Conservation (phyloP, 2,888 invertebrate genomes). For the Cenopis cana region DNA sequence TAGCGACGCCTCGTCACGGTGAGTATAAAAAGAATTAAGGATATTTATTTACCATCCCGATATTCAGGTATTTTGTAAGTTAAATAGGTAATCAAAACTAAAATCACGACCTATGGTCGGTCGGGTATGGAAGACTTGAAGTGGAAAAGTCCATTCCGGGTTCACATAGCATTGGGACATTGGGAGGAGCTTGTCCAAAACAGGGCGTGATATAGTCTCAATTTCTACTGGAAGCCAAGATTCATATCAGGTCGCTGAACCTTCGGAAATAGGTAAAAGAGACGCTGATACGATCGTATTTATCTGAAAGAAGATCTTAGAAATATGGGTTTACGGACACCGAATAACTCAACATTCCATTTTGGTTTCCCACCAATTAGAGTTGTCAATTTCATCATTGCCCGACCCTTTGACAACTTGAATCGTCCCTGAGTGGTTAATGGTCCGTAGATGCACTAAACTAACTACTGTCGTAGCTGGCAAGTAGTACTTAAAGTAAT, state of each 20-base stretch:
- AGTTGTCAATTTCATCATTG: slow-evolving; percentile 24
- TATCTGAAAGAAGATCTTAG: not conserved
- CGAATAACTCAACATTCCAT: not conserved
- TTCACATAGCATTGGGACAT: too few relatives aligned
- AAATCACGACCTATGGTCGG: too few relatives aligned
- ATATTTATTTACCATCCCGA: too few relatives aligned
- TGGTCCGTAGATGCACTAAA: slow-evolving; percentile 6
- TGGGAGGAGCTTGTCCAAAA: too few relatives aligned
- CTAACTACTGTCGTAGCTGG: slow-evolving; percentile 7
- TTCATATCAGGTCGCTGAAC: not conserved
- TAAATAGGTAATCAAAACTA: too few relatives aligned
- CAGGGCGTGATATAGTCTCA: not conserved
- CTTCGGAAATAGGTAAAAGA: not conserved
- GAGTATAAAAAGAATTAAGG: too few relatives aligned
- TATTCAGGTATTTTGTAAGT: too few relatives aligned
- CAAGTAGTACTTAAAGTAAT: slow-evolving; percentile 1
- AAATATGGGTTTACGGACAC: slow-evolving; percentile 15
- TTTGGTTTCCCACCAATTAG: slow-evolving; percentile 32
- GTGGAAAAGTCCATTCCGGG: too few relatives aligned
- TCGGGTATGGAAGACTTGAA: too few relatives aligned
- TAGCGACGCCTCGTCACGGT: not conserved
- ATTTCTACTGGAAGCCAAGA: not conserved
- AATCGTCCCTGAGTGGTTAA: slow-evolving; percentile 34
- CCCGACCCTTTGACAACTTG: slow-evolving; percentile 24
- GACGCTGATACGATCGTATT: too few relatives aligned